Conservation (phyloP, 2,113 vertebrate genomes). For the Columba janthina region DNA sequence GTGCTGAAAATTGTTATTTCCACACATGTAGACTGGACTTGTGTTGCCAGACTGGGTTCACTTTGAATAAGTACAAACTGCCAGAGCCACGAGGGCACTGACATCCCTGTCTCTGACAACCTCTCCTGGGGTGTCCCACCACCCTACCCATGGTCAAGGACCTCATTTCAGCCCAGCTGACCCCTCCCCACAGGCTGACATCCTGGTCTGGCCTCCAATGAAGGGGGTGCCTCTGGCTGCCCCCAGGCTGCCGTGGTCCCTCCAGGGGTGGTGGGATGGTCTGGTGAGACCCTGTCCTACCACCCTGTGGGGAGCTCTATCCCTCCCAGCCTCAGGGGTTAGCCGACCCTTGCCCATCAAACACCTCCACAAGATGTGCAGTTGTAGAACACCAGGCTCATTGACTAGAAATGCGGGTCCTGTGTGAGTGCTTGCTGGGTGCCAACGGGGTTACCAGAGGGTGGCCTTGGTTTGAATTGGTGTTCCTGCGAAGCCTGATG, state of each 20-base stretch:
- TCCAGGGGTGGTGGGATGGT: neutral
- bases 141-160: neutral
- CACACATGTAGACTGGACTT: neutral
- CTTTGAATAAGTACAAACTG: neutral
- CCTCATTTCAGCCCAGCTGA: neutral
- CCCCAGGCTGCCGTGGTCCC: neutral
- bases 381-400: neutral
- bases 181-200: neutral
- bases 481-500: neutral
- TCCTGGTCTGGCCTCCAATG: rapidly evolving
- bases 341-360: neutral
- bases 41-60: neutral
- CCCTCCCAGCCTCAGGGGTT: neutral
- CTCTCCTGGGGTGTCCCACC: neutral
- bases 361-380: neutral
- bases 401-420: neutral
- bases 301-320: neutral
- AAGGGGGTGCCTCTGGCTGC: rapidly evolving
- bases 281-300: neutral
- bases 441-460: rapidly evolving
- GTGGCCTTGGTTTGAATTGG: neutral
- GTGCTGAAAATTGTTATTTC: neutral
- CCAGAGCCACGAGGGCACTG: neutral
- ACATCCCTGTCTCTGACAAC: neutral
- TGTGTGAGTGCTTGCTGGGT: neutral